A percentile compares a stretch with the other conserved stretches of the same genome.
phyloP scores from a whole-genome alignment of 2,888 invertebrate genomes.

The Timema cristinae region DNA sequence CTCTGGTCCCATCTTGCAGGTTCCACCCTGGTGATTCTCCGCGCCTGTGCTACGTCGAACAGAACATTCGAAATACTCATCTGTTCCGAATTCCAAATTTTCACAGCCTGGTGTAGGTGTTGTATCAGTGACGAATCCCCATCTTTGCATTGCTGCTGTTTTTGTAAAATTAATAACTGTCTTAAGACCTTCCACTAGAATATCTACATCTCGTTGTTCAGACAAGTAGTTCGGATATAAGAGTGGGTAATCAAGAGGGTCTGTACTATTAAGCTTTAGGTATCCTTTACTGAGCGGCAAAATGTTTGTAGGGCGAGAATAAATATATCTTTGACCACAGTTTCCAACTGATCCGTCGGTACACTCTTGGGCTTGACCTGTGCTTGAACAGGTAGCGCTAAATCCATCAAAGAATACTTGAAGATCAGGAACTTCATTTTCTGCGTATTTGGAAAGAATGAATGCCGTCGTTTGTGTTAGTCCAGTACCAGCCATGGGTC shows the following conservation, averaged over 20 bases:
- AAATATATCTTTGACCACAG: slow-evolving; percentile 19
- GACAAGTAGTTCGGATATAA: slow-evolving; percentile 74
- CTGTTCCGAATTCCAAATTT: slow-evolving; percentile 48
- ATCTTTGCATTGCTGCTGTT: slow-evolving; percentile 40
- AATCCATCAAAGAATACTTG: slow-evolving; percentile 69
- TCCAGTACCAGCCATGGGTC: slow-evolving; percentile 46
- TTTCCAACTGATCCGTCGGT: slow-evolving; percentile 18
- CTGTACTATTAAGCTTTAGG: slow-evolving; percentile 53
- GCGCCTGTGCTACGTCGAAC: slow-evolving; percentile 65
- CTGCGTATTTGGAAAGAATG: slow-evolving; percentile 66
- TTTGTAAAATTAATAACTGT: slow-evolving; percentile 61
- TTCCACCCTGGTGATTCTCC: slow-evolving; percentile 75
- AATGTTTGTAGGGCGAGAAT: slow-evolving; percentile 36
- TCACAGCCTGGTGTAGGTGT: slow-evolving; percentile 54
- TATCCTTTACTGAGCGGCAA: slow-evolving; percentile 37
- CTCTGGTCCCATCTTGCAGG: slow-evolving; percentile 76
- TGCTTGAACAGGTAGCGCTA: slow-evolving; percentile 55
- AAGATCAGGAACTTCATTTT: slow-evolving; percentile 75
- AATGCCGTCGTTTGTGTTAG: slow-evolving; percentile 62
- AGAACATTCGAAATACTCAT: slow-evolving; percentile 64
- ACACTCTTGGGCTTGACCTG: slow-evolving; percentile 45
- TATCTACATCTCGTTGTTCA: slow-evolving; percentile 59
- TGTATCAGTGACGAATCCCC: slow-evolving; percentile 48
- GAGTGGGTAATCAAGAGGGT: slow-evolving; percentile 65
- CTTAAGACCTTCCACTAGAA: slow-evolving; percentile 59